Percentiles rank a stretch among this genome's conserved stretches.
These are phyloP conservation scores for Riparia riparia DNA, from an alignment of 2,113 vertebrate genomes.

Conservation along the genomic window DNA sequence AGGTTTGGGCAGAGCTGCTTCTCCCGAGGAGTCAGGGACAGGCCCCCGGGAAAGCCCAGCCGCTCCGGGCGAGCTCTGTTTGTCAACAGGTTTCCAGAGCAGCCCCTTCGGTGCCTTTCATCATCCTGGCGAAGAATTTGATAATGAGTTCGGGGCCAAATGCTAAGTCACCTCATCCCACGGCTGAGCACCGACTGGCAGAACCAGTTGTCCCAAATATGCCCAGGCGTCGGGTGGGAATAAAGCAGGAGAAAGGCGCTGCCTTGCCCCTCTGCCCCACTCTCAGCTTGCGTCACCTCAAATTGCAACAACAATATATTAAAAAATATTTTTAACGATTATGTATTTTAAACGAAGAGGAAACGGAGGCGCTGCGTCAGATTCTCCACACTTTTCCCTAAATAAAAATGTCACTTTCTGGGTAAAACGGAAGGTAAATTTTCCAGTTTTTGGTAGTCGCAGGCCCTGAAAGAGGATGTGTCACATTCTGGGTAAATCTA, in stretches of 20 bases:
- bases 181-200: not conserved
- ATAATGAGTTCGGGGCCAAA: constrained; percentile 37
- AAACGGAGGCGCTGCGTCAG: accelerated
- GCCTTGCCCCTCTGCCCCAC: not conserved
- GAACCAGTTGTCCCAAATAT: constrained; percentile 42
- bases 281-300: not conserved
- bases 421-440: not conserved
- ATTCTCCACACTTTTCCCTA: not conserved
- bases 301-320: not conserved
- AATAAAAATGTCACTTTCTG: not conserved
- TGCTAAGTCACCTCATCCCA: constrained; percentile 41
- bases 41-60: constrained; percentile 36
- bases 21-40: constrained; percentile 20
- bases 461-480: not conserved
- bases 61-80: constrained; percentile 12
- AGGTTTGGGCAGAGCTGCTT: constrained; percentile 22
- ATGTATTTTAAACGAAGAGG: not conserved
- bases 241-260: constrained; percentile 17
- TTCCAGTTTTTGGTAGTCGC: not conserved
- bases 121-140: constrained; percentile 30
- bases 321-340: accelerated
- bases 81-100: constrained; percentile 65
- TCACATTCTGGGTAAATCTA: not conserved
- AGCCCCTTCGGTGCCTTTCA: constrained; percentile 39
- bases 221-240: constrained; percentile 2